Evolutionary conservation across 2,113 vertebrate species (phyloP).

Genomic region (Ailurus styani): DNA sequence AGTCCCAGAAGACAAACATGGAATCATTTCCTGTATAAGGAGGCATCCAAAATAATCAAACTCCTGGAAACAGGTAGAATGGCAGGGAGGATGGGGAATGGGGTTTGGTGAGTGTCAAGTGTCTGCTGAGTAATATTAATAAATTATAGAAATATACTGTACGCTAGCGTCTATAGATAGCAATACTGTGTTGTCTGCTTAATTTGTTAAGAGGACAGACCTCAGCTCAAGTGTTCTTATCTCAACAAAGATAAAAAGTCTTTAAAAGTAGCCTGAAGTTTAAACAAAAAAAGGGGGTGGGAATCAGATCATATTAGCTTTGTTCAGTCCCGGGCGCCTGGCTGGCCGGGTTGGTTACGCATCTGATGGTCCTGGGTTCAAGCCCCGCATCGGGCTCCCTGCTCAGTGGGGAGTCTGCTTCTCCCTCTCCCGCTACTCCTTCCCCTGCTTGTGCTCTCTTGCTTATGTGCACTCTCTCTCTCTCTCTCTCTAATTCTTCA

Average conservation of each 20-base stretch:
- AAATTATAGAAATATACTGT: too few relatives aligned
- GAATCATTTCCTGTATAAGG: rapidly evolving
- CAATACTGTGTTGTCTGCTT: rapidly evolving
- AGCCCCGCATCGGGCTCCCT: not conserved
- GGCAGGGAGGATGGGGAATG: too few relatives aligned
- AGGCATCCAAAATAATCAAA: not conserved
- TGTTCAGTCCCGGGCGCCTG: too few relatives aligned
- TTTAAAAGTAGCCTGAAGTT: not conserved
- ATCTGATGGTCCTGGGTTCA: not conserved
- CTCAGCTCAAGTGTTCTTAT: not conserved
- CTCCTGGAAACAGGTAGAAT: not conserved
- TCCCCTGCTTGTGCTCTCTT: too few relatives aligned
- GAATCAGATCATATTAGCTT: too few relatives aligned
- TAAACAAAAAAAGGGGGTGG: not conserved
- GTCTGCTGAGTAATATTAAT: not conserved
- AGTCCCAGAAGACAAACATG: too few relatives aligned
- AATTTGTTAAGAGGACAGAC: not conserved
- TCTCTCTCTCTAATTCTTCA: not conserved
- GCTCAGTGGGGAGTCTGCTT: not conserved
- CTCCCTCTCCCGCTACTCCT: not conserved
- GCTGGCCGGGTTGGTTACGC: too few relatives aligned
- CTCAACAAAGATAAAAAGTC: not conserved
- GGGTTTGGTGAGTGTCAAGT: rapidly evolving
- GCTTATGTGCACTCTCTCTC: not conserved
- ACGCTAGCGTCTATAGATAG: not conserved